Percentiles rank a stretch among this genome's conserved stretches.
phyloP scores from a whole-genome alignment of 2,797 vertebrate species.

The Geotrypetes seraphini region DNA sequence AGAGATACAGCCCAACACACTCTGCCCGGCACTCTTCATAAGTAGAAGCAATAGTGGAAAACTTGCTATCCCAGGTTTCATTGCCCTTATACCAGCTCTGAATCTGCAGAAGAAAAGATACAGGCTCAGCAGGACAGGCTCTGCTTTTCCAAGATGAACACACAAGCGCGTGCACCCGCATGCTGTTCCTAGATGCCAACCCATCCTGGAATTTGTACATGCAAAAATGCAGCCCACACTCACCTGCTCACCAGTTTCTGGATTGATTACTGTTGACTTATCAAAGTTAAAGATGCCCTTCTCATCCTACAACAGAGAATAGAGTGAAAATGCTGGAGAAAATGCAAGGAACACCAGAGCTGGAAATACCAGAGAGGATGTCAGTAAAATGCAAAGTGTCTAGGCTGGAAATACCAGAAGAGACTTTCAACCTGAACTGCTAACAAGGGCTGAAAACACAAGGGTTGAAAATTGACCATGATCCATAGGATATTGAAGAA shows the following conservation, averaged over 20 bases:
- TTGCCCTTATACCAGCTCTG: conserved; percentile 77
- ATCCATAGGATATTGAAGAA: too few relatives aligned
- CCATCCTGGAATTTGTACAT: too few relatives aligned
- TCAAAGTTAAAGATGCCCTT: conserved; percentile 78
- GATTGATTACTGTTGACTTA: conserved; percentile 62
- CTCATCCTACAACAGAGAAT: conserved; percentile 55
- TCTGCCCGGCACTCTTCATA: conserved; percentile 87
- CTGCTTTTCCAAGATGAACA: too few relatives aligned
- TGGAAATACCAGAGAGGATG: too few relatives aligned
- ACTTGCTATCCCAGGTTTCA: conserved; percentile 90
- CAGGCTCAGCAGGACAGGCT: neutral
- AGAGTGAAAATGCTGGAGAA: too few relatives aligned
- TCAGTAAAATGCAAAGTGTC: too few relatives aligned
- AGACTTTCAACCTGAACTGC: too few relatives aligned
- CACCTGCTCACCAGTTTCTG: conserved; percentile 76
- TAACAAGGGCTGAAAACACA: too few relatives aligned
- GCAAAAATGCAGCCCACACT: conserved; percentile 20
- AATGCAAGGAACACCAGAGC: too few relatives aligned
- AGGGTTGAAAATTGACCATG: too few relatives aligned
- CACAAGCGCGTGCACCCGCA: too few relatives aligned
- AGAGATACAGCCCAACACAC: conserved; percentile 83
- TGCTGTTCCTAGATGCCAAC: neutral
- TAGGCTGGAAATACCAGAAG: too few relatives aligned
- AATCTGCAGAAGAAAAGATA: conserved; percentile 43
- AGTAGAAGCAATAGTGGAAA: conserved; percentile 78